Conservation (phyloP, 2,888 invertebrate genomes). For the Agapostemon virescens region DNA sequence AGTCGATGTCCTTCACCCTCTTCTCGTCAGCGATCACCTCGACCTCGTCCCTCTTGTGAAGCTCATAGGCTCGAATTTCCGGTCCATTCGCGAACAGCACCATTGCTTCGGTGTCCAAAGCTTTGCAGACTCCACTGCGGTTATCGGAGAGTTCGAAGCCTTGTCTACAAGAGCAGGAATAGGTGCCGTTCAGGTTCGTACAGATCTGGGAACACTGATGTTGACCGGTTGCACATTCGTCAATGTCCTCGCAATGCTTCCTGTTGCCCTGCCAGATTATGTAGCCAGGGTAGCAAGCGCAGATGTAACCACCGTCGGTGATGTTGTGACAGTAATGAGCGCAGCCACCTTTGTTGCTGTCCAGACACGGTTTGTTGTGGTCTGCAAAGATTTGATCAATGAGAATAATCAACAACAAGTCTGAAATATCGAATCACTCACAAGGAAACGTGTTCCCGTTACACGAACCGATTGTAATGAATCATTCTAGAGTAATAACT, state of each 20-base stretch:
- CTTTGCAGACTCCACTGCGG: slow-evolving; percentile 91
- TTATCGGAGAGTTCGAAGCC: slow-evolving; percentile 90
- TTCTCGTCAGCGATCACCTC: slow-evolving; percentile 92
- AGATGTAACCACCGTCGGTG: slow-evolving; percentile 92
- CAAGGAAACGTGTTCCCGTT: background rate
- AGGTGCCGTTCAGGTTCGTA: slow-evolving; percentile 94
- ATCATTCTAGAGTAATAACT: no score
- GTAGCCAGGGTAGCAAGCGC: slow-evolving; percentile 93
- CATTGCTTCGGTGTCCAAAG: slow-evolving; percentile 83
- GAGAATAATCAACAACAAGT: background rate
- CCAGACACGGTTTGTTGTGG: slow-evolving; percentile 79
- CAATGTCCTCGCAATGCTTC: slow-evolving; percentile 92
- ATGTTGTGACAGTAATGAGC: slow-evolving; percentile 95
- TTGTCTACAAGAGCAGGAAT: slow-evolving; percentile 91
- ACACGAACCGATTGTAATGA: no score
- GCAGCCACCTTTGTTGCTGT: slow-evolving; percentile 88
- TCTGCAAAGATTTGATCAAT: slow-evolving; percentile 71
- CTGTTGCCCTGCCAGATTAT: slow-evolving; percentile 90
- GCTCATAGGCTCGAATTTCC: slow-evolving; percentile 89
- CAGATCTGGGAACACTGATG: slow-evolving; percentile 97
- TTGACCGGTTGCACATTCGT: slow-evolving; percentile 91
- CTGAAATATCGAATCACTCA: background rate
- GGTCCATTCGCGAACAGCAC: slow-evolving; percentile 91
- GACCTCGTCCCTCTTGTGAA: slow-evolving; percentile 86
- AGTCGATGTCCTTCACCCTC: slow-evolving; percentile 95